Conservation (phyloP, 2,797 vertebrate genomes). For the Vespertilio murinus region DNA sequence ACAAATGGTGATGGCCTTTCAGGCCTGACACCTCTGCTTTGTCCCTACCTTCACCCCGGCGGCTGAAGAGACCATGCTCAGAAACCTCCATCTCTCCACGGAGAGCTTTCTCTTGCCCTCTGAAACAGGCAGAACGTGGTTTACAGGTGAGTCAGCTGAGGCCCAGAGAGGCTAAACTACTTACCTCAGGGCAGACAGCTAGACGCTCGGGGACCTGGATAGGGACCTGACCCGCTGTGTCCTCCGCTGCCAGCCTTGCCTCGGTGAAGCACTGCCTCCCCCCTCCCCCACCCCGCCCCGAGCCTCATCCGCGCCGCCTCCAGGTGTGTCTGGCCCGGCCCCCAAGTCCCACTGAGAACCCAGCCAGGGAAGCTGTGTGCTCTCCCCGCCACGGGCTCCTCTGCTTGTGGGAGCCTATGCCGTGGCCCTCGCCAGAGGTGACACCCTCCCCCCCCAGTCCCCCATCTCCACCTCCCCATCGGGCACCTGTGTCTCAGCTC, state of each 20-base stretch:
- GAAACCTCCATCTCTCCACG: not conserved
- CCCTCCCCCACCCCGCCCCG: no score
- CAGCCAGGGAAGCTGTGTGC: not conserved
- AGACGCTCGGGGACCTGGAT: not conserved
- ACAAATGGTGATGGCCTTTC: not conserved
- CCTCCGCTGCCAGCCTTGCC: not conserved
- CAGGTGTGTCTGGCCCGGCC: not conserved
- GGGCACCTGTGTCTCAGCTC: not conserved
- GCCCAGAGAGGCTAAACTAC: not conserved
- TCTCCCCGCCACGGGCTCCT: not conserved
- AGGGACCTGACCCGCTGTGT: not conserved
- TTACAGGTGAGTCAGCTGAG: not conserved
- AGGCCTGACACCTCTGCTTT: not conserved
- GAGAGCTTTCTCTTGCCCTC: not conserved
- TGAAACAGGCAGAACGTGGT: not conserved
- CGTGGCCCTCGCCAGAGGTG: not conserved
- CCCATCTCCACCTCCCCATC: not conserved
- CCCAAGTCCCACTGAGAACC: not conserved
- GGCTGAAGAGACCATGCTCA: not conserved
- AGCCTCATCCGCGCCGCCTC: not conserved
- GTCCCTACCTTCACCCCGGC: not conserved
- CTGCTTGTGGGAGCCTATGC: not conserved
- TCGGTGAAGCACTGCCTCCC: not conserved
- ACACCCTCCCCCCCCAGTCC: fast-evolving
- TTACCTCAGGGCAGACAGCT: not conserved